phyloP scores from a whole-genome alignment of 2,888 invertebrate genomes.

The Scrobipalpa costella region DNA sequence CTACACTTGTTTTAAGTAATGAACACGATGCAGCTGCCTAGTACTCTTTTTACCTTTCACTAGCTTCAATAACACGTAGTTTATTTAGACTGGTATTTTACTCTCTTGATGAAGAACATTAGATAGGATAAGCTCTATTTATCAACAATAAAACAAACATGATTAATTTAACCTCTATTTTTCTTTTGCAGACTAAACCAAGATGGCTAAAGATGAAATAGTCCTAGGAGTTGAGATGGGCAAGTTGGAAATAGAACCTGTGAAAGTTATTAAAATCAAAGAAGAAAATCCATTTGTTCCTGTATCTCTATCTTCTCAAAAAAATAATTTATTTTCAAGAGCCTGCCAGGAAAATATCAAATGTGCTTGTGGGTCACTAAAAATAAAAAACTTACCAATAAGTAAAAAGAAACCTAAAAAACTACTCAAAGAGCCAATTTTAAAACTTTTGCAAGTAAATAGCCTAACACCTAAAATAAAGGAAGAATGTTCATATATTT shows the following conservation, averaged over 20 bases:
- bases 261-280: slow-evolving; percentile 50
- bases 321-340: slow-evolving; percentile 40
- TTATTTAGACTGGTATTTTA: not conserved
- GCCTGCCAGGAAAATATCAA: slow-evolving; percentile 43
- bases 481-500: slow-evolving; percentile 38
- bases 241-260: slow-evolving; percentile 80
- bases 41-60: not conserved
- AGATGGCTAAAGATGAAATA: slow-evolving; percentile 74
- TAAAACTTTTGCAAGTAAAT: slow-evolving; percentile 70
- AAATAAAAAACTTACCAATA: slow-evolving; percentile 50
- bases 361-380: slow-evolving; percentile 57
- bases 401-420: slow-evolving; percentile 69
- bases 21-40: not conserved
- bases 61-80: not conserved
- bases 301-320: slow-evolving; percentile 39
- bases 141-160: not conserved
- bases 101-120: too few relatives aligned
- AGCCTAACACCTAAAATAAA: slow-evolving; percentile 38
- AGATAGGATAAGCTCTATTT: too few relatives aligned
- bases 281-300: slow-evolving; percentile 61
- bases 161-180: not conserved
- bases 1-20: not conserved
- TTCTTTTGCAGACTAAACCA: slow-evolving; percentile 28
- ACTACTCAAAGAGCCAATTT: slow-evolving; percentile 79
- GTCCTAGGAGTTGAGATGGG: slow-evolving; percentile 77